phyloP scores from a whole-genome alignment of 2,797 vertebrate genomes.

The Phalanger gymnotis region DNA sequence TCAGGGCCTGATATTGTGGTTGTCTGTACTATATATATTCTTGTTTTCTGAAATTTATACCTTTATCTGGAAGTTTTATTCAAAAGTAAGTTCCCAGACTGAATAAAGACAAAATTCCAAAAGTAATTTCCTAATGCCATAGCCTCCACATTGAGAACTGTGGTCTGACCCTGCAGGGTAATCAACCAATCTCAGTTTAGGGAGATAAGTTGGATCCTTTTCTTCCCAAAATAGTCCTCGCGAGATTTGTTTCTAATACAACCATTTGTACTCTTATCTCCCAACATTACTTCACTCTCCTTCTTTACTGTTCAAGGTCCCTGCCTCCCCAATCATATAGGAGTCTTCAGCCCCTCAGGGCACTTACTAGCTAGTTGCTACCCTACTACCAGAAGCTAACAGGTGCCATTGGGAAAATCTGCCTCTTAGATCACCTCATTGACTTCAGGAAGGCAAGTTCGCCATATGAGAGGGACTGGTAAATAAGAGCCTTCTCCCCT shows the following conservation, averaged over 20 bases:
- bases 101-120: constrained; percentile 30
- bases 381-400: neutral
- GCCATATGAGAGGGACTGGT: neutral
- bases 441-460: neutral
- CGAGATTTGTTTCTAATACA: neutral
- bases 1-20: neutral
- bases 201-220: neutral
- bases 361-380: neutral
- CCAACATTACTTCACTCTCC: neutral
- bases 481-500: neutral
- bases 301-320: neutral
- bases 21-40: neutral
- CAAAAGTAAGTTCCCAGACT: constrained; percentile 2
- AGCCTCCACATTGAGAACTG: neutral
- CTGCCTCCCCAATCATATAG: neutral
- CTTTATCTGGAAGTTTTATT: constrained; percentile 20
- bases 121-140: neutral
- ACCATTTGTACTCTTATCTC: neutral
- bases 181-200: neutral
- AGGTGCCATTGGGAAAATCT: neutral
- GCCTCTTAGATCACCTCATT: neutral
- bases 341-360: neutral
- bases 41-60: constrained; percentile 26
- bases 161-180: neutral
- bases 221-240: neutral